phyloP scores from a whole-genome alignment of 2,113 vertebrate species.

The Ondatra zibethicus region DNA sequence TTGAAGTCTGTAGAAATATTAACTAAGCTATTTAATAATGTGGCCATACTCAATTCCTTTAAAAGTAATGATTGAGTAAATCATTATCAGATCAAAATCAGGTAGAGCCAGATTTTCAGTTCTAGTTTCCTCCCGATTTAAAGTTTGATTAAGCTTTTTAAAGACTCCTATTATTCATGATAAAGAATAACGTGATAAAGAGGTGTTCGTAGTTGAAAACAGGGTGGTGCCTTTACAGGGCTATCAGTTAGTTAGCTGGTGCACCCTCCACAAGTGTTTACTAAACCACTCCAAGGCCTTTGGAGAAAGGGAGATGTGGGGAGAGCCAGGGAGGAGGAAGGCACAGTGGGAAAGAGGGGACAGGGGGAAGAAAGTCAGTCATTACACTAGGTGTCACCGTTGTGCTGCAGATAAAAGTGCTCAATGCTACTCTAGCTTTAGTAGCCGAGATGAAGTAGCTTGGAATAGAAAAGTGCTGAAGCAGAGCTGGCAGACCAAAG shows the following conservation, averaged over 20 bases:
- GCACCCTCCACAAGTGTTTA: background rate
- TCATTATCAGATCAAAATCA: background rate
- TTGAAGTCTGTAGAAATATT: background rate
- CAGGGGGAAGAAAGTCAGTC: background rate
- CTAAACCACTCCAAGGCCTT: too few species aligned
- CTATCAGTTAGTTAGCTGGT: background rate
- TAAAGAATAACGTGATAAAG: background rate
- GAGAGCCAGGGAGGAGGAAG: background rate
- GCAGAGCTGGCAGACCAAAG: conserved; percentile 13
- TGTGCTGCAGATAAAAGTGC: conserved; percentile 61
- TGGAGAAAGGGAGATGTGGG: background rate
- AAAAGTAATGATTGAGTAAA: background rate
- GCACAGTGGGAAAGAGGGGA: background rate
- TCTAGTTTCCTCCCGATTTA: background rate
- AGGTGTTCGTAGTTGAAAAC: background rate
- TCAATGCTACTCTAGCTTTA: background rate
- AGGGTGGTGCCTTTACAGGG: background rate
- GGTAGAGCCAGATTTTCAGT: background rate
- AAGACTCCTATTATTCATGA: background rate
- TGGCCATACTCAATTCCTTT: background rate
- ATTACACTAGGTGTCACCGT: conserved; percentile 79
- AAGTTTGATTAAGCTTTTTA: background rate
- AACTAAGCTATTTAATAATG: background rate
- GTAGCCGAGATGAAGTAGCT: background rate
- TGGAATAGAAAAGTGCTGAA: conserved; percentile 14